Conservation (phyloP, 37 sponge, comb jelly and placozoan genomes). For the Lycopodina hypogea region DNA sequence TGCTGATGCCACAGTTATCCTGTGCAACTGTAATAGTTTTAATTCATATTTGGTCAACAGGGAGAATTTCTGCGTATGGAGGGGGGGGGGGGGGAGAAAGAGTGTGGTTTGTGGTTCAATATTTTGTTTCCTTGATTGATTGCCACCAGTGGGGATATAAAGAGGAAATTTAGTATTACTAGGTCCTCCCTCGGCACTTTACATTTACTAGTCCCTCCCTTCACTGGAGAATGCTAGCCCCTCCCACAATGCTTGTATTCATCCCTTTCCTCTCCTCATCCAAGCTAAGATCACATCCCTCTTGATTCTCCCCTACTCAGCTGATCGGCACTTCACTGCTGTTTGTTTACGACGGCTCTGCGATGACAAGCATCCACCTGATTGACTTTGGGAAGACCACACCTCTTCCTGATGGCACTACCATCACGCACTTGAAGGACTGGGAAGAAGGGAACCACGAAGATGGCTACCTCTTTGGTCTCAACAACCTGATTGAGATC, state of each 20-base stretch:
- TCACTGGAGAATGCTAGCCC: not conserved
- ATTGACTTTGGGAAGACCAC: slow-evolving; percentile 98
- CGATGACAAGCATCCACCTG: slow-evolving; percentile 75
- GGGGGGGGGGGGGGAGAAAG: too few relatives aligned
- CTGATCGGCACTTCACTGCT: slow-evolving; percentile 93
- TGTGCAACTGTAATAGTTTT: too few relatives aligned
- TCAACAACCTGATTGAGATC: slow-evolving; percentile 88
- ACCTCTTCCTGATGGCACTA: slow-evolving; percentile 46
- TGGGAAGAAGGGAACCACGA: slow-evolving; percentile 97
- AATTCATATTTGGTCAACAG: too few relatives aligned
- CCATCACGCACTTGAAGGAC: slow-evolving; percentile 57
- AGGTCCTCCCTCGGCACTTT: too few relatives aligned
- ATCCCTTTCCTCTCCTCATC: not conserved
- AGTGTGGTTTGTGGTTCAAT: too few relatives aligned
- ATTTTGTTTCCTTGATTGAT: too few relatives aligned
- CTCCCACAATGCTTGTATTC: not conserved
- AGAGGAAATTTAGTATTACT: too few relatives aligned
- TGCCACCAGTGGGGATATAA: too few relatives aligned
- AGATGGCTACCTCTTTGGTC: slow-evolving; percentile 95
- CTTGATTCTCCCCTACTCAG: slow-evolving; percentile 47
- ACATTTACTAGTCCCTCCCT: too few relatives aligned
- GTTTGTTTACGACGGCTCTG: slow-evolving; percentile 83
- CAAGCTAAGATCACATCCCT: not conserved
- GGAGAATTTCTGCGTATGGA: too few relatives aligned
- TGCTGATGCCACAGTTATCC: too few relatives aligned